Base-by-base conservation (phyloP, 2,888 invertebrate species). In the Hedya salicella region DNA sequence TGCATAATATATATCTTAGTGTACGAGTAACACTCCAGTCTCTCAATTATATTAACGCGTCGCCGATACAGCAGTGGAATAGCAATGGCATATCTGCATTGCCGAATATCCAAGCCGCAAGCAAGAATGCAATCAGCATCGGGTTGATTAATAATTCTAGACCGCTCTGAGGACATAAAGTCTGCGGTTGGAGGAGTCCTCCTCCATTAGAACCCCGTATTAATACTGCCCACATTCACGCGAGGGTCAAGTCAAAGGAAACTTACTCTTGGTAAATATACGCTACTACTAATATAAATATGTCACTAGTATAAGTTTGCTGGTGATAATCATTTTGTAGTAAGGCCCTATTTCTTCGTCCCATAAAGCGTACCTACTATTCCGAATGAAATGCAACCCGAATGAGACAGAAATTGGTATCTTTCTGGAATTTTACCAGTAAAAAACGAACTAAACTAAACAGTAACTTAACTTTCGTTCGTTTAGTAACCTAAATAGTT, bases 121-220 rank as follows among this genome's bases (percentile, higher is more conserved):
- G 53, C 62, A 85, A 82, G 87, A 89, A 89, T 87, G 87, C 86
- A 88, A 89, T 89, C 86, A 88, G 79, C 85, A 88, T 90, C 86
- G 80, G 78, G 86, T 88, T 87, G 89, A 89, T 90, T 90, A 90
- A 88, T 90, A 91, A 91, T 91, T 91, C 90, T 88, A 87, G 88
- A 89, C 85, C 75, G 79, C 84, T 87, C 89, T 81, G 80, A 83
- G 86, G 86, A 87, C 87, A 82, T 88, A 88, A 89, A 89, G 89
- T 86, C 89, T 89, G 89, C 85, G 89, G 89, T 83, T 71, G 71
- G 71, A 75, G 78, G 73, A 71, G 74, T 77, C 74, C 82, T 80
- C 78, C 75, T 73, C 85, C 81, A 86, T 89, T 87, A 89, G 86
- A 83, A 82, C 83, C 78, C 80, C 83, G 86, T 88, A 87, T 87